Conservation (phyloP, 2,888 invertebrate species). For the Lycophotia porphyrea region DNA sequence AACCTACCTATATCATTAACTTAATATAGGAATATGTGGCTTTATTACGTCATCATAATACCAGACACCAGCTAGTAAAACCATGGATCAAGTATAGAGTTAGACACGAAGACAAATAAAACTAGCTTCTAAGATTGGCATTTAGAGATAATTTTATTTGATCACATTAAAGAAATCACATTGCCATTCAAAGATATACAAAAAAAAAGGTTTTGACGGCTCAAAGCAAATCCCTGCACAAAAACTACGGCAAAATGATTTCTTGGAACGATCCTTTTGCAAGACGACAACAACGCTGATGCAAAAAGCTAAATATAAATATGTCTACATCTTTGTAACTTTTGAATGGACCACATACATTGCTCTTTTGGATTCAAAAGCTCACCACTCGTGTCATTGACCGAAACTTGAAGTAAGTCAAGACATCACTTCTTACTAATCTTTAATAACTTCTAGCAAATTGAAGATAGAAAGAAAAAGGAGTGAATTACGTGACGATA, state of each 20-base stretch:
- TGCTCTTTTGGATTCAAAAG: slow-evolving; percentile 7
- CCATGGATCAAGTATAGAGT: not conserved
- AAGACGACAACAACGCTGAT: slow-evolving; percentile 24
- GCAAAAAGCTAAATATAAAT: slow-evolving; percentile 43
- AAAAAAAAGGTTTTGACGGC: slow-evolving; percentile 28
- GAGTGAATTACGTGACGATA: not conserved
- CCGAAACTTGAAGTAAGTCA: not conserved
- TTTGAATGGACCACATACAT: slow-evolving; percentile 11
- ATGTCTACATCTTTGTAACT: slow-evolving; percentile 10
- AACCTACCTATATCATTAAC: not conserved
- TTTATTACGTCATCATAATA: not conserved
- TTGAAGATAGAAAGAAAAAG: not conserved
- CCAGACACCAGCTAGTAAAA: not conserved
- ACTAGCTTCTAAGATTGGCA: not conserved
- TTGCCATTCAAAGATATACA: not conserved
- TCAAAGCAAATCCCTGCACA: slow-evolving; percentile 26
- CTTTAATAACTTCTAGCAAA: not conserved
- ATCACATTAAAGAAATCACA: slow-evolving; percentile 8
- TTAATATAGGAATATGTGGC: not conserved
- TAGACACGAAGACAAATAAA: not conserved
- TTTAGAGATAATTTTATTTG: not conserved
- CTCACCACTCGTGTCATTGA: not conserved
- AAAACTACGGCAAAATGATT: slow-evolving; percentile 43
- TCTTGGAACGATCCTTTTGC: slow-evolving; percentile 48
- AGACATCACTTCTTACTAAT: not conserved